Evolutionary conservation across 2,113 vertebrate genomes (phyloP).

Genomic region (Xiphophorus maculatus): DNA sequence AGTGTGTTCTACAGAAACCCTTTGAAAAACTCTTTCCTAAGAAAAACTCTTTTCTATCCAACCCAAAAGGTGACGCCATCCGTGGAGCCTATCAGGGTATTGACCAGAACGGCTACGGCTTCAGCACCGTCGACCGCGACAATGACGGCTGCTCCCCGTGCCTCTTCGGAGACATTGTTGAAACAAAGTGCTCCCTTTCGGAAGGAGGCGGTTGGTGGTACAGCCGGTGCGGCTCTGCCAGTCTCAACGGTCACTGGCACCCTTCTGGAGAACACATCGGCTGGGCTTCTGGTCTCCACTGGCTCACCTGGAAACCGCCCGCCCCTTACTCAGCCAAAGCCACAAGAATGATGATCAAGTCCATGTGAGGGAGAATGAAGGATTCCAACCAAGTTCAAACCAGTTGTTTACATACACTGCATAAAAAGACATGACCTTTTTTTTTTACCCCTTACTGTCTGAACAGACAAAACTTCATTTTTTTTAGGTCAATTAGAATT

Average conservation of each 20-base stretch:
- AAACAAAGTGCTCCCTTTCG: not conserved
- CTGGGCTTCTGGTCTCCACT: conserved; percentile 73
- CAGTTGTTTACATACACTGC: too few relatives aligned
- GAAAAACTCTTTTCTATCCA: not conserved
- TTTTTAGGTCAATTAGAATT: too few relatives aligned
- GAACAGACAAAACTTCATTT: too few relatives aligned
- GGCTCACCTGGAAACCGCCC: conserved; percentile 71
- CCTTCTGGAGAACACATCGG: conserved; percentile 31
- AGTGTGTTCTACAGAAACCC: not conserved
- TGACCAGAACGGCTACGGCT: conserved; percentile 70
- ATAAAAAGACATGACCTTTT: too few relatives aligned
- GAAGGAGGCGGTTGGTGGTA: conserved; percentile 70
- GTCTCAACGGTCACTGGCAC: conserved; percentile 68
- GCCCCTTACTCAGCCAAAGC: conserved; percentile 49
- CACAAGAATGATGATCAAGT: conserved; percentile 67
- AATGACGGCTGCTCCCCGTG: conserved; percentile 68
- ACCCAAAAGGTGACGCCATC: conserved; percentile 66
- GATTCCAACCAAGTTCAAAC: too few relatives aligned
- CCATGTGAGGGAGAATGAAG: conserved; percentile 2
- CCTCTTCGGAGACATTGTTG: conserved; percentile 49
- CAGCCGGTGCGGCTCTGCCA: conserved; percentile 72
- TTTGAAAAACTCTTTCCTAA: not conserved
- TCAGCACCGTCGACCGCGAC: conserved; percentile 72
- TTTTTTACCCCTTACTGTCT: too few relatives aligned
- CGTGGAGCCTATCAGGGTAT: conserved; percentile 32